A percentile compares a stretch with the other conserved stretches of the same genome.
phyloP scores from a whole-genome alignment of 2,113 vertebrate genomes.

The Pipra filicauda region DNA sequence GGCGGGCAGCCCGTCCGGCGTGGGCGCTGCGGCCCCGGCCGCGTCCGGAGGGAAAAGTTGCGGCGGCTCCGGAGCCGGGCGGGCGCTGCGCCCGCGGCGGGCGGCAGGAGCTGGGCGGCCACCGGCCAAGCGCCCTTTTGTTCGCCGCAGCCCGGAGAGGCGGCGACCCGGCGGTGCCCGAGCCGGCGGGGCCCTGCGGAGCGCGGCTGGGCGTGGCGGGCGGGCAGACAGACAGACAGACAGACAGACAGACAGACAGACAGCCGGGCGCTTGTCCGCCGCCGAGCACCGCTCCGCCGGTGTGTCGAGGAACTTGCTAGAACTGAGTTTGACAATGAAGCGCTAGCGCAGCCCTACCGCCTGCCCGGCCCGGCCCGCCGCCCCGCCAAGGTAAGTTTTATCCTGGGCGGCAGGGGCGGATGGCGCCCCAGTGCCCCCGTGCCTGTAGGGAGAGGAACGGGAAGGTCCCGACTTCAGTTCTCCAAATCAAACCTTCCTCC shows the following conservation, averaged over 20 bases:
- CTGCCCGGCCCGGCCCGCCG: background rate
- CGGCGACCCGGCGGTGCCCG: background rate
- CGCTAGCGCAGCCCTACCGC: background rate
- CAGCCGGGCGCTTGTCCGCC: background rate
- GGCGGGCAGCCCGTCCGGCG: background rate
- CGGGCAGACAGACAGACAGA: background rate
- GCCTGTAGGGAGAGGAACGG: background rate
- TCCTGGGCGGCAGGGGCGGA: background rate
- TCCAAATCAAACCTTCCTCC: fast-evolving
- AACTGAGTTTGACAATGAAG: slow-evolving; percentile 58
- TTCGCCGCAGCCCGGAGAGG: slow-evolving; percentile 1
- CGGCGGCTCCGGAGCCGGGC: background rate
- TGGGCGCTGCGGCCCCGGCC: background rate
- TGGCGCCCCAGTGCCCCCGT: background rate
- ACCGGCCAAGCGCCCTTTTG: slow-evolving; percentile 15
- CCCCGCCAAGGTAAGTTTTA: slow-evolving; percentile 10
- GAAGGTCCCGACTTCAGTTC: background rate
- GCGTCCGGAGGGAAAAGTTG: slow-evolving; percentile 37
- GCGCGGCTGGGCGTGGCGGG: slow-evolving; percentile 46
- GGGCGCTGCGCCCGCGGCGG: background rate
- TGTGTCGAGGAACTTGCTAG: slow-evolving; percentile 58
- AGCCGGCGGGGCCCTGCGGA: slow-evolving; percentile 27
- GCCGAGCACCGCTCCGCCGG: slow-evolving; percentile 10
- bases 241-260: background rate
- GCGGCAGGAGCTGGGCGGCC: background rate